These are phyloP conservation scores for Ormyrus pomaceus DNA, from an alignment of 2,888 invertebrate genomes.

Conservation along the genomic window DNA sequence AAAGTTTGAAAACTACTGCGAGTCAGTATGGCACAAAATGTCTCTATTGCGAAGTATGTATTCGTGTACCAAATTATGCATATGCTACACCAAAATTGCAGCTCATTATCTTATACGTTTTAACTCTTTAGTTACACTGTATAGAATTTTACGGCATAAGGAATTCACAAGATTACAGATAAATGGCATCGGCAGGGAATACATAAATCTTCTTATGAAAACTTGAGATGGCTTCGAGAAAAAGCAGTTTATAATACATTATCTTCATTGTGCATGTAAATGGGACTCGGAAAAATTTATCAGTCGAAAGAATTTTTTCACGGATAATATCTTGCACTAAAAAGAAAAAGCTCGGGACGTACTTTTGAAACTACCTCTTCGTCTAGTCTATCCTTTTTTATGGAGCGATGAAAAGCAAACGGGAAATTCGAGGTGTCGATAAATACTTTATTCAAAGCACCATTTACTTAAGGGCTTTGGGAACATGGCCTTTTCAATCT, in stretches of 20 bases:
- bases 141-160: background rate
- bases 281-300: background rate
- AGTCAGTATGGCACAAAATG: no score
- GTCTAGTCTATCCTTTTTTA: no score
- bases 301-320: background rate
- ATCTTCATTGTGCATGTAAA: background rate
- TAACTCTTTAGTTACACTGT: background rate
- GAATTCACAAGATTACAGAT: background rate
- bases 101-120: slow-evolving; percentile 2
- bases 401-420: background rate
- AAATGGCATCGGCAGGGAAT: background rate
- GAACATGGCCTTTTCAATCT: slow-evolving; percentile 41
- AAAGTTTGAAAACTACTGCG: no score
- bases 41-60: no score
- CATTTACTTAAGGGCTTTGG: slow-evolving; percentile 10
- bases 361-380: background rate
- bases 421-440: background rate
- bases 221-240: background rate
- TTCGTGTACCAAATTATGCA: no score
- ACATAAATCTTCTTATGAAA: background rate
- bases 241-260: no score
- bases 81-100: background rate
- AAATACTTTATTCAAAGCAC: background rate
- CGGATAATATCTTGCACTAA: no score
- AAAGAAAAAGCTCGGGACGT: no score